Percentiles rank a stretch among this genome's conserved stretches.
Evolutionary conservation across 53 echinoderm and acorn worm genomes (phyloP).

Genomic region (Pentamera pediparva): DNA sequence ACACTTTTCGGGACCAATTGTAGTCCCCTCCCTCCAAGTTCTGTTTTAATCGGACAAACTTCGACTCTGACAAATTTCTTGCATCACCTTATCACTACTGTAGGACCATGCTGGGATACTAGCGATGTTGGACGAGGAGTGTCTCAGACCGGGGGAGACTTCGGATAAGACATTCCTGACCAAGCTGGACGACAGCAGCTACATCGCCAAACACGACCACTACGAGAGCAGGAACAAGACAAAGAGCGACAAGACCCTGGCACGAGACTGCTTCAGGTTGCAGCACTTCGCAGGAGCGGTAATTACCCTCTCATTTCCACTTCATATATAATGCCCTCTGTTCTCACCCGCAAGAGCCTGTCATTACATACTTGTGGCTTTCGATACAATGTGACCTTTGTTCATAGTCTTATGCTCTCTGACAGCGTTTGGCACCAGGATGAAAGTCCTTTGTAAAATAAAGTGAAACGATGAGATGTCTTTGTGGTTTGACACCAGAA

Average conservation of each 20-base stretch:
- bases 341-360: no score
- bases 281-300: constrained; percentile 98
- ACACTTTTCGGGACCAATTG: no score
- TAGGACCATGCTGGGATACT: constrained; percentile 87
- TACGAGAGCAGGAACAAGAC: constrained; percentile 86
- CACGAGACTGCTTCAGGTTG: constrained; percentile 74
- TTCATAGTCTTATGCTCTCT: no score
- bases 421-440: no score
- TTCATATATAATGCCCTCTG: no score
- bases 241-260: constrained; percentile 89
- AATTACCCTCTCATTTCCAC: no score
- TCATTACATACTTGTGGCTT: no score
- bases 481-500: no score
- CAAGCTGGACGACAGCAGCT: constrained; percentile 63
- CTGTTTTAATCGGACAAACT: background rate
- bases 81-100: background rate
- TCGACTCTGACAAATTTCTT: background rate
- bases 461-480: no score
- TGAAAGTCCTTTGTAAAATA: no score
- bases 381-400: no score
- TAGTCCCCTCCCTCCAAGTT: background rate
- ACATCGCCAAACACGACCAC: constrained; percentile 70
- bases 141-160: constrained; percentile 80
- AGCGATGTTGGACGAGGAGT: constrained; percentile 99
- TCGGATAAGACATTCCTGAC: constrained; percentile 83